A percentile compares a stretch with the other conserved stretches of the same genome.
Evolutionary conservation across 2,888 invertebrate genomes (phyloP).

Genomic region (Harpagoxenus sublaevis): DNA sequence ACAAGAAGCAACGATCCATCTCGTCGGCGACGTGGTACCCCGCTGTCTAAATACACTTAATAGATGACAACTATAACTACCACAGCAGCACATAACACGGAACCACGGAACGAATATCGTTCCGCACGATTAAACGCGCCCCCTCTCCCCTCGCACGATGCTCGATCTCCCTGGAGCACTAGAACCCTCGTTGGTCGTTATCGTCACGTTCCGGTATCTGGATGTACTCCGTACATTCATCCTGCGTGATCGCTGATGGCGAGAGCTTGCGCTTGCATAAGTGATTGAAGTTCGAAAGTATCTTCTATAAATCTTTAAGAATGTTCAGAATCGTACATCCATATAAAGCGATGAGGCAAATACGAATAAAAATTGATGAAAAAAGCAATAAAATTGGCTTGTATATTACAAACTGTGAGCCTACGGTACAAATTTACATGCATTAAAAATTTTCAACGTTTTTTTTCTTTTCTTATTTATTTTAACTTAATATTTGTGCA

Average conservation of each 20-base stretch:
- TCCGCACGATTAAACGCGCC: conserved; percentile 78
- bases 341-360: conserved; percentile 4
- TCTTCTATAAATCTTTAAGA: conserved; percentile 39
- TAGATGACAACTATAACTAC: conserved; percentile 80
- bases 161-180: conserved; percentile 36
- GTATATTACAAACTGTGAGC: neutral
- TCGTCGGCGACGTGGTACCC: conserved; percentile 68
- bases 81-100: conserved; percentile 75
- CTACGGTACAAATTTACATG: neutral
- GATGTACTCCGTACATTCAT: conserved; percentile 3
- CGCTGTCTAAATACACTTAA: conserved; percentile 75
- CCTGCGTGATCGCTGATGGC: conserved; percentile 42
- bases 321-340: neutral
- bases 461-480: too few relatives aligned
- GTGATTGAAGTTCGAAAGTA: conserved; percentile 16
- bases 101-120: conserved; percentile 76
- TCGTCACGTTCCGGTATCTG: conserved; percentile 49
- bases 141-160: neutral
- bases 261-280: conserved; percentile 14
- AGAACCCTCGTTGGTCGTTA: conserved; percentile 43
- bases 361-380: conserved; percentile 6
- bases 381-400: neutral
- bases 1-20: conserved; percentile 72
- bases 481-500: too few relatives aligned
- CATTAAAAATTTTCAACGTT: too few relatives aligned